Conservation (phyloP, 2,888 invertebrate genomes). For the Idaea aversata region DNA sequence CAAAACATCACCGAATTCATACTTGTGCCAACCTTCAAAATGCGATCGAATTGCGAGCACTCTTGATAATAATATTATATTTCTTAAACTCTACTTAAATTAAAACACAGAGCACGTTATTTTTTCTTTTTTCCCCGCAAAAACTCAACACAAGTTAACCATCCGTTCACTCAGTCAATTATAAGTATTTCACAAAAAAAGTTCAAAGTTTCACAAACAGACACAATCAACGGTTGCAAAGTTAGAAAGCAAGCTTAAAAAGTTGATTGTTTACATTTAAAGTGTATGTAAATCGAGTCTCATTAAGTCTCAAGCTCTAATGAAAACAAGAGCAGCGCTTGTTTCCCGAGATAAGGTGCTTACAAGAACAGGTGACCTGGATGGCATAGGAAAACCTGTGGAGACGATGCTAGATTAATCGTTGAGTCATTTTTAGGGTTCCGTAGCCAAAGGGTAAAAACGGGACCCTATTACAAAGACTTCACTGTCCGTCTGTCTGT, state of each 20-base stretch:
- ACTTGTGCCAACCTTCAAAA: too few species aligned
- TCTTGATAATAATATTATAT: too few species aligned
- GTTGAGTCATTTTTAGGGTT: too few species aligned
- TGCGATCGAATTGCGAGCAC: too few species aligned
- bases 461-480: too few species aligned
- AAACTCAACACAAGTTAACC: too few species aligned
- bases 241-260: conserved; percentile 4
- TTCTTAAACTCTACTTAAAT: too few species aligned
- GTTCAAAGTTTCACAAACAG: background rate
- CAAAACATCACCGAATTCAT: too few species aligned
- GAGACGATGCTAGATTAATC: conserved; percentile 4
- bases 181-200: background rate
- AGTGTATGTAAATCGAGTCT: conserved; percentile 35
- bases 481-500: too few species aligned
- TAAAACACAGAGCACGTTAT: too few species aligned
- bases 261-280: conserved; percentile 21
- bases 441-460: too few species aligned
- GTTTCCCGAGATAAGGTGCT: conserved; percentile 34
- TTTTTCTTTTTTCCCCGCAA: too few species aligned
- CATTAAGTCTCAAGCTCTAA: conserved; percentile 35
- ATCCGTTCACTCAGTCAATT: background rate
- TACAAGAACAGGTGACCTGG: conserved; percentile 29
- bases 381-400: conserved; percentile 14
- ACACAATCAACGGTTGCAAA: background rate
- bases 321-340: conserved; percentile 31